phyloP scores from a whole-genome alignment of 2,888 invertebrate genomes.

The Meta bourneti region DNA sequence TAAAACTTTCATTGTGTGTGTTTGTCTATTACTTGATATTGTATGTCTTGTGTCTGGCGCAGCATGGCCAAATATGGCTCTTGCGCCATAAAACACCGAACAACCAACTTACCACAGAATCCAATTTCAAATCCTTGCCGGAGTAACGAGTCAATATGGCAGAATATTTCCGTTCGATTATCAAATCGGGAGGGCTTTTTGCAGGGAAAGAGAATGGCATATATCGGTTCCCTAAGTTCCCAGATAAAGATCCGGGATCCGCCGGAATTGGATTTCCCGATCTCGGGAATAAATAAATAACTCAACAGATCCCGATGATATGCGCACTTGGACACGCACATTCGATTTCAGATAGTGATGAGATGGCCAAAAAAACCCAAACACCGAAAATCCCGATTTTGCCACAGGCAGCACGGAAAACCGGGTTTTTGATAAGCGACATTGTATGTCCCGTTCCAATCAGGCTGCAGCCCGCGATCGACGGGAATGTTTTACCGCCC shows the following conservation, averaged over 20 bases:
- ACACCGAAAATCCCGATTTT: conserved; percentile 10
- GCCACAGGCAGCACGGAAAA: neutral
- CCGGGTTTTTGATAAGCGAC: neutral
- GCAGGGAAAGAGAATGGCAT: neutral
- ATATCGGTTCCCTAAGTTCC: neutral
- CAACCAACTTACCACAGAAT: no score
- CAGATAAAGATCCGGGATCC: neutral
- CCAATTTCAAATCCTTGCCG: neutral
- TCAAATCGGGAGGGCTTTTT: neutral
- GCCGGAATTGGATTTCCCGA: conserved; percentile 30
- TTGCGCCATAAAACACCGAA: no score
- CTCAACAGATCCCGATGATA: neutral
- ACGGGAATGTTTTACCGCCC: neutral
- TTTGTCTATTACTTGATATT: no score
- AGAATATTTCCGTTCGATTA: neutral
- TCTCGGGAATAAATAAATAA: conserved; percentile 29
- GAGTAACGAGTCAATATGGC: neutral
- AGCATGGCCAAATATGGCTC: no score
- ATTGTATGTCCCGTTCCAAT: neutral
- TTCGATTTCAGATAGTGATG: conserved; percentile 15
- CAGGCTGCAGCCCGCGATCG: neutral
- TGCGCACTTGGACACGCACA: neutral
- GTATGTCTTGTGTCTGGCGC: no score
- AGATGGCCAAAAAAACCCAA: conserved; percentile 27
- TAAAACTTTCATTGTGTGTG: no score